phyloP scores from a whole-genome alignment of 2,888 invertebrate genomes.

The Eudasyphora cyanicolor region DNA sequence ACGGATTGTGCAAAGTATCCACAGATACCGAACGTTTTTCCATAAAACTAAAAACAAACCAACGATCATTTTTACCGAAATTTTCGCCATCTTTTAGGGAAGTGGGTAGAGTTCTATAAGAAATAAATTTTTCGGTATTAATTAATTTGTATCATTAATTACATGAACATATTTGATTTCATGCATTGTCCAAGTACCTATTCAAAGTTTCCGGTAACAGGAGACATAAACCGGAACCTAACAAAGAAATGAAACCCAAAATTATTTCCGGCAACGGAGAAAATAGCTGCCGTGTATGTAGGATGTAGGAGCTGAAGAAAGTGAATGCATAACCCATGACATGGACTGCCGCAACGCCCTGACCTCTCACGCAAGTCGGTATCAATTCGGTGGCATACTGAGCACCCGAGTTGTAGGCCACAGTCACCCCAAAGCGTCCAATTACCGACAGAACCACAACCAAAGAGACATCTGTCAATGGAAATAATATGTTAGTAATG shows the following conservation, averaged over 20 bases:
- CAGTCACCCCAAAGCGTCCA: slow-evolving; percentile 83
- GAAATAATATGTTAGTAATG: neutral
- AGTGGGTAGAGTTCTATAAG: slow-evolving; percentile 80
- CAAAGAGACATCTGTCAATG: slow-evolving; percentile 70
- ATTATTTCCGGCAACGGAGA: slow-evolving; percentile 81
- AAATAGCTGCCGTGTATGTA: slow-evolving; percentile 79
- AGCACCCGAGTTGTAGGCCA: slow-evolving; percentile 84
- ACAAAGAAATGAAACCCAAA: slow-evolving; percentile 81
- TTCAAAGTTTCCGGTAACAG: slow-evolving; percentile 83
- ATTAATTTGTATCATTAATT: neutral
- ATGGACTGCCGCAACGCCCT: slow-evolving; percentile 83
- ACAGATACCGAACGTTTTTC: slow-evolving; percentile 72
- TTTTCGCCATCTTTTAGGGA: slow-evolving; percentile 83
- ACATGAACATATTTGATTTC: neutral
- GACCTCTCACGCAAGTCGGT: slow-evolving; percentile 84
- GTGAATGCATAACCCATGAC: slow-evolving; percentile 84
- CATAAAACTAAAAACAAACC: slow-evolving; percentile 80
- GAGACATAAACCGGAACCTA: slow-evolving; percentile 82
- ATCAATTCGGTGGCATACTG: slow-evolving; percentile 85
- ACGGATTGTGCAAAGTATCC: slow-evolving; percentile 62
- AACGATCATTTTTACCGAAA: slow-evolving; percentile 82
- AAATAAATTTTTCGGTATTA: neutral
- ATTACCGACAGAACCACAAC: slow-evolving; percentile 81
- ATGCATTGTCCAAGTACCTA: slow-evolving; percentile 62
- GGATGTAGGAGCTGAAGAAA: slow-evolving; percentile 82